Conservation (phyloP, 1,140 invertebrate genomes). For the Lepeophtheirus salmonis region DNA sequence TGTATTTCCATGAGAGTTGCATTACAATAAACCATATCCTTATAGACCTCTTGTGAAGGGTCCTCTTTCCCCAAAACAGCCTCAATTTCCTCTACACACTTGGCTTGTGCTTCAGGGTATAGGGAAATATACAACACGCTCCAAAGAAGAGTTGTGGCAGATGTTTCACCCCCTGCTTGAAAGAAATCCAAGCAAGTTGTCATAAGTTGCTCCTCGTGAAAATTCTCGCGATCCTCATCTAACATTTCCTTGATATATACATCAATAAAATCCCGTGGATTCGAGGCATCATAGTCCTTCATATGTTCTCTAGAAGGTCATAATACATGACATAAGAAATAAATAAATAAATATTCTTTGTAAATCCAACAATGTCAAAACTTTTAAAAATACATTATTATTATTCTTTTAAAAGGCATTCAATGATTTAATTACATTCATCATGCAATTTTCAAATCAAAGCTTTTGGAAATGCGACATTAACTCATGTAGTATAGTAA, state of each 20-base stretch:
- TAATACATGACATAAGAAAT: no score
- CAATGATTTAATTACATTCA: no score
- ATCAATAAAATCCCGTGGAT: constrained; percentile 30
- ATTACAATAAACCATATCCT: constrained; percentile 1
- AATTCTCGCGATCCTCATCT: not conserved
- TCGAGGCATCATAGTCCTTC: constrained; percentile 24
- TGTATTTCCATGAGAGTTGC: constrained; percentile 18
- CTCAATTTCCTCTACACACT: constrained; percentile 43
- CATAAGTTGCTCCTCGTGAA: constrained; percentile 6
- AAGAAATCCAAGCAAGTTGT: constrained; percentile 20
- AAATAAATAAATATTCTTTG: no score
- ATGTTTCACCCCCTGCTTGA: constrained; percentile 35
- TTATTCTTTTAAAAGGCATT: no score
- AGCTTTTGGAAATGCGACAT: no score
- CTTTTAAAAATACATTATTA: no score
- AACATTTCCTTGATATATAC: constrained; percentile 26
- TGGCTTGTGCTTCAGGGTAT: constrained; percentile 42
- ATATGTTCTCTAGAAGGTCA: constrained; percentile 26
- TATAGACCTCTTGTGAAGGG: constrained; percentile 5
- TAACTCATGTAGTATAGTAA: no score
- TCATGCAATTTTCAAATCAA: no score
- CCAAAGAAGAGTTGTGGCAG: constrained; percentile 47
- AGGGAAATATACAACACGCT: constrained; percentile 44
- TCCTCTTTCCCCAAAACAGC: constrained; percentile 28
- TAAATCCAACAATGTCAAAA: no score